Conservation (phyloP, 2,113 vertebrate species). For the Mus musculus region GRCm39 chr12:9519501-9520000, state of each 20-base stretch:
- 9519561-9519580: neutral
- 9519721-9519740: constrained; percentile 56
- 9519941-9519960: neutral
- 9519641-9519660: constrained; percentile 65
- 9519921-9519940: constrained; percentile 68
- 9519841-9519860: constrained; percentile 73
- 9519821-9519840: constrained; percentile 73
- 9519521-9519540: neutral
- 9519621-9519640: constrained; percentile 51
- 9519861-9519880: constrained; percentile 67
- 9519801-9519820: constrained; percentile 77
- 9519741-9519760: constrained; percentile 31
- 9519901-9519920: constrained; percentile 67
- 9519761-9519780: constrained; percentile 64
- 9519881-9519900: constrained; percentile 70
- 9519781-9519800: constrained; percentile 43
- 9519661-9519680: constrained; percentile 71
- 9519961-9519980: neutral
- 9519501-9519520: neutral
- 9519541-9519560: neutral
- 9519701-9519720: neutral
- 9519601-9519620: constrained; percentile 63
- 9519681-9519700: constrained; percentile 19
- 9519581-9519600: constrained; percentile 20
- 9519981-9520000: constrained; percentile 10